Evolutionary conservation across 2,888 invertebrate species (phyloP), one percentile per base, ranked within the genome.

Genomic region (Notodonta ziczac): DNA sequence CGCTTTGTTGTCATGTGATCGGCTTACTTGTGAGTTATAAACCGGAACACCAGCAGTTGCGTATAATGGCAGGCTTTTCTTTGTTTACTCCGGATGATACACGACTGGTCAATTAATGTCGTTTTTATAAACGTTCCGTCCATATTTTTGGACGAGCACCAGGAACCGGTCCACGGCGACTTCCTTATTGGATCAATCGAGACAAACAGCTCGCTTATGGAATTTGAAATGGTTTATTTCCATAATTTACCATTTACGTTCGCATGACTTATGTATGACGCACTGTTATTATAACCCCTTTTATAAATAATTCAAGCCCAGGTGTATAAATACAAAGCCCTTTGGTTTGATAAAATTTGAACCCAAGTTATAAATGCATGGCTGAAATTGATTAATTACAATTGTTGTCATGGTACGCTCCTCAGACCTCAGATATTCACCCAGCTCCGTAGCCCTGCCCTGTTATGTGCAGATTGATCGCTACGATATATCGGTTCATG

Each of bases 141-240:
- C 13, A 14, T 16, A 52, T 32, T 52, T 32, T 52, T 13, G 52
- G 35, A 32, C 13, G 24, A 12, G 52, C 9, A 52, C 52, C 52
- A 16, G 52, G 32, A 52, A 52, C 32, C 32, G 32, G 52, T 50
- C 2, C 16, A 16, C 12, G 16, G 12, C 6, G 32, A 16, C 32
- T 32, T 52, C 52, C 32, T 32, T 32, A 52, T 52, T 52, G 13
- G 32, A 24, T 52, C 13, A 24, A 24, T 32, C 32, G 32, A 52
- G 12, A 12, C 12, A 52, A 52, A 32, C 13, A 16, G 50, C 50
- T 50, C 14, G 9, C 52, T 52, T 52, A 3, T 5, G 52, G 52
- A 52, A 52, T 52, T 12, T 32, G 4, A 32, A 52, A 52, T 52
- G 32, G 52, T 52, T 52, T 12, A 52, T 52, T 52, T 32, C 32